Conservation (phyloP, 1,140 invertebrate species). For the honey bee (Apis mellifera) region Amel_HAv3.1 CM009933.2:3416501-3417000, state of each 20-base stretch:
- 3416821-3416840: background rate
- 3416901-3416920: background rate
- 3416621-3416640: too few species aligned
- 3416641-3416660: too few species aligned
- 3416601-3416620: too few species aligned
- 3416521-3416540: too few species aligned
- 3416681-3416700: too few species aligned
- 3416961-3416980: constrained; percentile 63
- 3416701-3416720: background rate
- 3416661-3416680: too few species aligned
- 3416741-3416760: background rate
- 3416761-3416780: constrained; percentile 6
- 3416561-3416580: too few species aligned
- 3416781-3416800: background rate
- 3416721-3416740: background rate
- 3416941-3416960: constrained; percentile 29
- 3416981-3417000: background rate
- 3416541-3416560: too few species aligned
- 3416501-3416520: too few species aligned
- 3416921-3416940: constrained; percentile 46
- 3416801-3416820: background rate
- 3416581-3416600: too few species aligned
- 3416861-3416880: constrained; percentile 35
- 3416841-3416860: background rate
- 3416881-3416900: constrained; percentile 36